Percentiles rank a stretch among this genome's conserved stretches.
Conservation (phyloP, 2,797 vertebrate genomes). For the Diglossa cyanea region DNA sequence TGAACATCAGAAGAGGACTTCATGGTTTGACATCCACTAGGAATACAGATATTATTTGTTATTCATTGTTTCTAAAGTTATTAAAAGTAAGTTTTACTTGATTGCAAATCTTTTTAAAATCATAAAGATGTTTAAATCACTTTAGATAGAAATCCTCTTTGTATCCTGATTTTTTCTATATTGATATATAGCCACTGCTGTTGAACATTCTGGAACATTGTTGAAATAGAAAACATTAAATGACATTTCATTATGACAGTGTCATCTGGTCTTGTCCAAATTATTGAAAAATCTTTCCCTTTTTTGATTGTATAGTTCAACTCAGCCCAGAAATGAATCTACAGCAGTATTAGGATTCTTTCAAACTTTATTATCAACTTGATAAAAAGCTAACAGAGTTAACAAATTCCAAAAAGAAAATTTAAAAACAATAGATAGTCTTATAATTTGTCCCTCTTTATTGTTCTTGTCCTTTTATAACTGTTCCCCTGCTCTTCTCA, state of each 20-base stretch:
- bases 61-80: background rate
- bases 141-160: background rate
- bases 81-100: background rate
- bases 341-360: background rate
- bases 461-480: background rate
- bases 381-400: background rate
- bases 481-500: background rate
- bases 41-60: background rate
- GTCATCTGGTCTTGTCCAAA: background rate
- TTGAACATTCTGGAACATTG: background rate
- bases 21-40: background rate
- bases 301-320: background rate
- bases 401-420: background rate
- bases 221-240: background rate
- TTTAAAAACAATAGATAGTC: background rate
- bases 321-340: background rate
- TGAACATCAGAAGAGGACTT: background rate
- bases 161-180: background rate
- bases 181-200: background rate
- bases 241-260: background rate
- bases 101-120: background rate
- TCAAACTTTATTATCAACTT: background rate
- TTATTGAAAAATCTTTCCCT: background rate
- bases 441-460: background rate
- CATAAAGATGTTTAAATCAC: background rate